A percentile compares a stretch with the other conserved stretches of the same genome.
phyloP scores from a whole-genome alignment of 2,888 invertebrate species.

The Entomobrya proxima region DNA sequence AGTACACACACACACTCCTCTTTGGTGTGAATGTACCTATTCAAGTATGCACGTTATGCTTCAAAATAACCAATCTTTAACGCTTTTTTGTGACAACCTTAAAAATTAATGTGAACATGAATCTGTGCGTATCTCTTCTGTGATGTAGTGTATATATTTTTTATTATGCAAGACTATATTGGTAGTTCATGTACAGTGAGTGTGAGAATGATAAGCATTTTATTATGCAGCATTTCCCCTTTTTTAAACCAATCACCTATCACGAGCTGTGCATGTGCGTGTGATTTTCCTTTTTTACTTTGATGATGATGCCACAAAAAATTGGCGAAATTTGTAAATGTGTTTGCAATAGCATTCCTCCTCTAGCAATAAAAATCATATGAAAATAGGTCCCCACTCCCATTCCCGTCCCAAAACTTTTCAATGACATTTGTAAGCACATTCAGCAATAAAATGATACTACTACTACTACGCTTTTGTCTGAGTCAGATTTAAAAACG shows the following conservation, averaged over 20 bases:
- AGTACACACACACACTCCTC: not conserved
- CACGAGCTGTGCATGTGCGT: conserved; percentile 44
- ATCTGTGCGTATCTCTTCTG: too few relatives aligned
- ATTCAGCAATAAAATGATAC: too few relatives aligned
- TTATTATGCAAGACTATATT: not conserved
- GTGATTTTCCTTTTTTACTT: conserved; percentile 25
- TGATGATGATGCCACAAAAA: conserved; percentile 5
- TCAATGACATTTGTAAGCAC: too few relatives aligned
- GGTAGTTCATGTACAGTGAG: not conserved
- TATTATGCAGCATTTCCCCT: conserved; percentile 18
- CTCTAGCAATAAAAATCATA: too few relatives aligned
- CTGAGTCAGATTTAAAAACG: not conserved
- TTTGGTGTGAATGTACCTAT: not conserved
- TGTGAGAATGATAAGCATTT: not conserved
- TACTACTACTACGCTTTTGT: not conserved
- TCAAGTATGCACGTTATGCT: not conserved
- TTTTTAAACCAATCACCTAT: conserved; percentile 31
- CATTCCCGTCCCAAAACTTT: too few relatives aligned
- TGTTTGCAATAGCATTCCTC: not conserved
- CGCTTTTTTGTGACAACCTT: too few relatives aligned
- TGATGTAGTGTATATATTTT: not conserved
- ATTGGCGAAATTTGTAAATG: not conserved
- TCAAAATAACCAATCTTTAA: not conserved
- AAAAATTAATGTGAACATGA: too few relatives aligned
- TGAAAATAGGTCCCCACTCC: too few relatives aligned